Conservation (phyloP, 2,113 vertebrate genomes). For the Otolemur garnettii region DNA sequence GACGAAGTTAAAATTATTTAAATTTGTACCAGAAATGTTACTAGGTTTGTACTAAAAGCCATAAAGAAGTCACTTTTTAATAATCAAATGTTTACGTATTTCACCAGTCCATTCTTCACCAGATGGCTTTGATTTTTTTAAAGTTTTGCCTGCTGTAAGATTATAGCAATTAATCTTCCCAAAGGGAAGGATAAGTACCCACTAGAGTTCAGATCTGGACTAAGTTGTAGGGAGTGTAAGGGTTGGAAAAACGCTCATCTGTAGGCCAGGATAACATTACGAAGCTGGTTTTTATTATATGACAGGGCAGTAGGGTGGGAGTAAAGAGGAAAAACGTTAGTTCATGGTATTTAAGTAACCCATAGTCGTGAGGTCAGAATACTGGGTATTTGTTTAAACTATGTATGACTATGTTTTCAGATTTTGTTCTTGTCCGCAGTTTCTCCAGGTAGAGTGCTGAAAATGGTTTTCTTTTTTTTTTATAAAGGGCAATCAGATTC, state of each 20-base stretch:
- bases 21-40: background rate
- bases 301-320: too few species aligned
- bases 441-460: background rate
- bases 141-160: background rate
- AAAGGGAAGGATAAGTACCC: background rate
- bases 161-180: background rate
- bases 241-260: background rate
- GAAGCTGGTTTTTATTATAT: background rate
- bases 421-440: background rate
- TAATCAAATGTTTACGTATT: background rate
- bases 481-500: slow-evolving; percentile 96
- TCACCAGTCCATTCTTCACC: background rate
- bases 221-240: background rate
- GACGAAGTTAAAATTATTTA: background rate
- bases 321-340: too few species aligned
- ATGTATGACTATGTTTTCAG: background rate
- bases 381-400: background rate
- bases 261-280: background rate
- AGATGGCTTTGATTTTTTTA: slow-evolving; percentile 4
- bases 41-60: background rate
- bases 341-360: background rate
- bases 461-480: background rate
- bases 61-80: background rate
- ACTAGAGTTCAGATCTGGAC: background rate
- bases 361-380: background rate